phyloP scores from a whole-genome alignment of 2,797 vertebrate genomes.

The Girardinus metallicus region DNA sequence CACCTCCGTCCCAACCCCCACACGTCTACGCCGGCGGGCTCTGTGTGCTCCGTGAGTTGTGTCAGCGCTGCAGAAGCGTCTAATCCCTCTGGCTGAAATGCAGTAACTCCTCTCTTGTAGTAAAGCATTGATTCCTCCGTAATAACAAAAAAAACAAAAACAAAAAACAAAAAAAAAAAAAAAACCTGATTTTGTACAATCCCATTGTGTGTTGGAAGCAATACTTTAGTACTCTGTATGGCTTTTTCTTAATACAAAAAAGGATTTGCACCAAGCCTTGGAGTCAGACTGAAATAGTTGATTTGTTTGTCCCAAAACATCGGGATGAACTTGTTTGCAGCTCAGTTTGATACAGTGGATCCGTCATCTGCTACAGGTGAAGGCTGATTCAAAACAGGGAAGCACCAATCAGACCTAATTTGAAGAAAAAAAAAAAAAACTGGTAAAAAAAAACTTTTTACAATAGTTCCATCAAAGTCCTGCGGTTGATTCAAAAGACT shows the following conservation, averaged over 20 bases:
- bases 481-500: neutral
- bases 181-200: conserved; percentile 28
- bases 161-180: neutral
- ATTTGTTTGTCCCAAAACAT: conserved; percentile 17
- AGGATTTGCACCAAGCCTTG: neutral
- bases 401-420: neutral
- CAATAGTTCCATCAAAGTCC: neutral
- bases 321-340: conserved; percentile 8
- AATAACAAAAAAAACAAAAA: conserved; percentile 40
- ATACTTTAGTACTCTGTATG: conserved; percentile 20
- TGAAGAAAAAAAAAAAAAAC: neutral
- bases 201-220: conserved; percentile 13
- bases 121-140: conserved; percentile 63
- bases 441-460: neutral
- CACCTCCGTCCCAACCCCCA: neutral
- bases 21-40: conserved; percentile 38
- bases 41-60: conserved; percentile 39
- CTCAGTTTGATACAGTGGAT: conserved; percentile 1
- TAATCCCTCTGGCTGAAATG: conserved; percentile 61
- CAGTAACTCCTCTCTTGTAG: conserved; percentile 42
- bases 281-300: neutral
- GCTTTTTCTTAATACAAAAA: conserved; percentile 11
- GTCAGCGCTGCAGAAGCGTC: conserved; percentile 50
- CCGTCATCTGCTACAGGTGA: neutral
- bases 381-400: neutral